These are phyloP conservation scores for Torymus aiolomorphi DNA, from an alignment of 2,888 invertebrate genomes.

Conservation along the genomic window DNA sequence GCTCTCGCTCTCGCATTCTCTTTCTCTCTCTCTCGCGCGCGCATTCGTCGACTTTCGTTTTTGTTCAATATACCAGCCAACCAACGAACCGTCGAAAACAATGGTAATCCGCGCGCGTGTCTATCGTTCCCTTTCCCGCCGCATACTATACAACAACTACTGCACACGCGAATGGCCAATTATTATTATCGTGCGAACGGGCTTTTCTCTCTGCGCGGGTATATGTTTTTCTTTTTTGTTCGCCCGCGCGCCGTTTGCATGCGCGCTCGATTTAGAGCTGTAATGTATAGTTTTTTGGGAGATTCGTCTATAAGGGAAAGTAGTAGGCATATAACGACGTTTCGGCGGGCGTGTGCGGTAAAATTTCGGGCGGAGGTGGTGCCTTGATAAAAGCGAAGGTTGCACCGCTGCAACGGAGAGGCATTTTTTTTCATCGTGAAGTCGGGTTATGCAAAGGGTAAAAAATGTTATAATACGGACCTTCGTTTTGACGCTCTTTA, in stretches of 20 bases:
- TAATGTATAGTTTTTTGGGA: too few species aligned
- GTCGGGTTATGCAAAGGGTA: too few species aligned
- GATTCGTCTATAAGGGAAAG: too few species aligned
- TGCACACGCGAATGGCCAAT: neutral
- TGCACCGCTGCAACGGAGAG: too few species aligned
- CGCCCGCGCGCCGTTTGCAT: constrained; percentile 3
- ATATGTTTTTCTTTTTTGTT: neutral
- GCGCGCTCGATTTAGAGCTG: neutral
- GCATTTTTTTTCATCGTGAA: too few species aligned
- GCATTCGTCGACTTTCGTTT: neutral
- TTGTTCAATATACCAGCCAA: neutral
- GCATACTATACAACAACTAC: neutral
- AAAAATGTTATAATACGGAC: too few species aligned
- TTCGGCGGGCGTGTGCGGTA: too few species aligned
- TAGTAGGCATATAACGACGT: too few species aligned
- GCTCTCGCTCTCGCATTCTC: neutral
- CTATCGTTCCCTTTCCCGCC: neutral
- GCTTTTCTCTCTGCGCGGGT: neutral
- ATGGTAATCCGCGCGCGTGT: neutral
- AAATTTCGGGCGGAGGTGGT: too few species aligned
- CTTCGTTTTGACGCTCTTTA: too few species aligned
- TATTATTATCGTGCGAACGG: constrained; percentile 32
- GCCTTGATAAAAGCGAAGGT: too few species aligned
- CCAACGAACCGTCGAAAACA: neutral
- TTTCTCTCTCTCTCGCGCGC: neutral